These are phyloP conservation scores for Hermetia illucens DNA, from an alignment of 1,140 invertebrate genomes.

Conservation along the genomic window DNA sequence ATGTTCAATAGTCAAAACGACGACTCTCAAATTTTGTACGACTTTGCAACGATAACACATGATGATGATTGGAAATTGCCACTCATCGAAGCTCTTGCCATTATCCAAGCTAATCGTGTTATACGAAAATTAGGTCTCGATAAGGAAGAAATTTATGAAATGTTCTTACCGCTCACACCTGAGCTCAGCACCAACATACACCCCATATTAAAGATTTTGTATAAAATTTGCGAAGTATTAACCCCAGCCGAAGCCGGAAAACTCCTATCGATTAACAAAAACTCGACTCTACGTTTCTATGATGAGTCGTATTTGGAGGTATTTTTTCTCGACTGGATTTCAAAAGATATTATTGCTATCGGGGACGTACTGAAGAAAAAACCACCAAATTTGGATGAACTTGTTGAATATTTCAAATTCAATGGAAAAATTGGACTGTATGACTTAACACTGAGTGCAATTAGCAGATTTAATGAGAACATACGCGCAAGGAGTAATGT, in stretches of 20 bases:
- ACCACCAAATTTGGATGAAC: constrained; percentile 14
- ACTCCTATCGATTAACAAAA: constrained; percentile 8
- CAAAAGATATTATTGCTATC: constrained; percentile 6
- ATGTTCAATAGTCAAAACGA: no score
- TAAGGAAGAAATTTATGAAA: constrained; percentile 13
- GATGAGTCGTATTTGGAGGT: constrained; percentile 19
- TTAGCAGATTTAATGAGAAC: neutral
- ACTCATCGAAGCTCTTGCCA: constrained; percentile 19
- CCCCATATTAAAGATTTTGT: constrained; percentile 21
- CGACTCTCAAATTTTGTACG: no score
- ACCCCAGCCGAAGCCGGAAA: constrained; percentile 14
- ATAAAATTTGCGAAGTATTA: constrained; percentile 18
- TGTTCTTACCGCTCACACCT: constrained; percentile 18
- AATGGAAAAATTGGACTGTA: constrained; percentile 12
- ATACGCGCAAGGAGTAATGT: constrained; percentile 2
- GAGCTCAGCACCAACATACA: constrained; percentile 18
- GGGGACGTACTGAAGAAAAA: constrained; percentile 6
- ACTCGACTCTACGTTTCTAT: constrained; percentile 17
- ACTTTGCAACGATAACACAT: no score
- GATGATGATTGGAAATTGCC: constrained; percentile 15
- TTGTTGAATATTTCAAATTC: constrained; percentile 22
- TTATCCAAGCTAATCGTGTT: constrained; percentile 16
- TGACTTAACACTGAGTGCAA: neutral
- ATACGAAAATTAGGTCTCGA: constrained; percentile 18
- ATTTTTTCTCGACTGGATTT: constrained; percentile 21